Percentiles rank a stretch among this genome's conserved stretches.
phyloP scores from a whole-genome alignment of 2,113 vertebrate genomes.

The Cinclus cinclus region DNA sequence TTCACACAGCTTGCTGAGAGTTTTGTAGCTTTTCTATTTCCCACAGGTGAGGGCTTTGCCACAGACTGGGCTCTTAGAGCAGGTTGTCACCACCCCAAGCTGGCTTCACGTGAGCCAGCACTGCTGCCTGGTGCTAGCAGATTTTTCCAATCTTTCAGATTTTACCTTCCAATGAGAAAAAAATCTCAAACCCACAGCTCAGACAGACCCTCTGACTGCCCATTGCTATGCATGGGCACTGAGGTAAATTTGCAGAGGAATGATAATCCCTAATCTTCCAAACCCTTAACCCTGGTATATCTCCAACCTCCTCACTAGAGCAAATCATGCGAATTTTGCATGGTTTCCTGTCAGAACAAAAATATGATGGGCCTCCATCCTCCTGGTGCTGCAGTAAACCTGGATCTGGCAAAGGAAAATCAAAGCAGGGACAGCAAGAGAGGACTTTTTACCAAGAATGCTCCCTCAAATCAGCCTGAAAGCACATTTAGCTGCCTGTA shows the following conservation, averaged over 20 bases:
- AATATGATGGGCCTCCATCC: not conserved
- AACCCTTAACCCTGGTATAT: not conserved
- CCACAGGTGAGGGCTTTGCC: not conserved
- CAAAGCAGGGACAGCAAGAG: not conserved
- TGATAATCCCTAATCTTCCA: not conserved
- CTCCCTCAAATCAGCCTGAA: not conserved
- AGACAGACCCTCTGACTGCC: not conserved
- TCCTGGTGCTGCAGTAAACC: not conserved
- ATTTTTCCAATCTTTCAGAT: not conserved
- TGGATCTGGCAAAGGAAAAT: not conserved
- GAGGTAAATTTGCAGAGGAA: not conserved
- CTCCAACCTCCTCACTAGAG: not conserved
- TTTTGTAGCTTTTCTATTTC: too few relatives aligned
- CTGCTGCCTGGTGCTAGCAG: not conserved
- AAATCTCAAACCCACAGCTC: not conserved
- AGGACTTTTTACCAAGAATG: not conserved
- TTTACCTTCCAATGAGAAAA: not conserved
- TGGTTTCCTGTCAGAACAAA: not conserved
- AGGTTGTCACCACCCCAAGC: not conserved
- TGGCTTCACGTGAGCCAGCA: not conserved
- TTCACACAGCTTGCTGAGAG: too few relatives aligned
- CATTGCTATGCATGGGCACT: fast-evolving
- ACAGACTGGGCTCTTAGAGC: not conserved
- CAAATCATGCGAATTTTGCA: not conserved
- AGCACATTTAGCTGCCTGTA: not conserved